A percentile compares a stretch with the other conserved stretches of the same genome.
These are phyloP conservation scores for Pitta sordida DNA, from an alignment of 2,113 vertebrate species.

Conservation along the genomic window DNA sequence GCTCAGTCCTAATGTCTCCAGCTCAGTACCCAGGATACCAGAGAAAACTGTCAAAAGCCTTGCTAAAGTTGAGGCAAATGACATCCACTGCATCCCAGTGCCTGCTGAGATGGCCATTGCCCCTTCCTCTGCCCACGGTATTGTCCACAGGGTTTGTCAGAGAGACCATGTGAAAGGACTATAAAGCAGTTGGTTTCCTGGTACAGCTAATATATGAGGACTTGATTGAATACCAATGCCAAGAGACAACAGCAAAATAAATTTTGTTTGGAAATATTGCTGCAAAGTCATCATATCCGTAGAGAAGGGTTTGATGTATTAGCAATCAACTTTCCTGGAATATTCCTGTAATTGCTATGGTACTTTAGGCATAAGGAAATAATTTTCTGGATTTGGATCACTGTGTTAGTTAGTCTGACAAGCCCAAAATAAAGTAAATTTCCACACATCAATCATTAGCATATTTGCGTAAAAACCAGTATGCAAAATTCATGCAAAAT, in stretches of 20 bases:
- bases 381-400: constrained; percentile 52
- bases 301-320: background rate
- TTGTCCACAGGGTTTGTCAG: background rate
- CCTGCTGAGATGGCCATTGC: background rate
- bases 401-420: constrained; percentile 59
- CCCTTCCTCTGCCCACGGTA: background rate
- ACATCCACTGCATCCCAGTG: background rate
- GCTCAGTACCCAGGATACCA: background rate
- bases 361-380: background rate
- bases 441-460: constrained; percentile 52
- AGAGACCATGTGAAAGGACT: background rate
- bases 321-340: constrained; percentile 2
- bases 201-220: background rate
- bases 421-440: constrained; percentile 49
- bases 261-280: constrained; percentile 1
- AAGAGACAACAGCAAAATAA: background rate
- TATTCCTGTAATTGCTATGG: constrained; percentile 19
- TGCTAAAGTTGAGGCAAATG: background rate
- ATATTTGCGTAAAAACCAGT: constrained; percentile 47
- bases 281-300: background rate
- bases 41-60: background rate
- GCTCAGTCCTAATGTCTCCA: background rate
- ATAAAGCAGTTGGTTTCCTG: background rate
- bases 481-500: constrained; percentile 46
- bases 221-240: background rate